These are phyloP conservation scores for Enteromius afrohamiltoni DNA, from an alignment of 2,797 vertebrate genomes.

Conservation along the genomic window DNA sequence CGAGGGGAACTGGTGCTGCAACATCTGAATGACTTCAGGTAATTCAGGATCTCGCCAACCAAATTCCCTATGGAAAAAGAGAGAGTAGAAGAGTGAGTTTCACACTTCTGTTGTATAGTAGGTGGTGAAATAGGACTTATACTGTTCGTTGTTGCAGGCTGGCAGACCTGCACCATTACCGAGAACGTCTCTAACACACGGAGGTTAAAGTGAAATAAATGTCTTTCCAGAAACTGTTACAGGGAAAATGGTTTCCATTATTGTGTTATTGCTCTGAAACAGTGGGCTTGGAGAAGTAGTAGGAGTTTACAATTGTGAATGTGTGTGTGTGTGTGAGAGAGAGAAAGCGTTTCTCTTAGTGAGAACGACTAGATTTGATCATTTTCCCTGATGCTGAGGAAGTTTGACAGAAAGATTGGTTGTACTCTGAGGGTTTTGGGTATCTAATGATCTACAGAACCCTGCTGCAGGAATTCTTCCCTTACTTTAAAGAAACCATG, in stretches of 20 bases:
- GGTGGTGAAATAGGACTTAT: conserved; percentile 24
- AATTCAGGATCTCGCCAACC: conserved; percentile 99
- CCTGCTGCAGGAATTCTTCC: neutral
- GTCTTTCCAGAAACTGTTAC: conserved; percentile 68
- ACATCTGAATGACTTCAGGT: conserved; percentile 99
- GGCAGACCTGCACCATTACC: conserved; percentile 32
- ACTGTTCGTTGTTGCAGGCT: neutral
- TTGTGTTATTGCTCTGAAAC: conserved; percentile 74
- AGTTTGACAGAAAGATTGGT: conserved; percentile 55
- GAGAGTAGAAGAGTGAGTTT: conserved; percentile 37
- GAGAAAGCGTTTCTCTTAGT: neutral
- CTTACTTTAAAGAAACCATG: neutral
- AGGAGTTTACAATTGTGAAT: conserved; percentile 49
- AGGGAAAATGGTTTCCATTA: conserved; percentile 70
- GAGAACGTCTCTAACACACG: conserved; percentile 47
- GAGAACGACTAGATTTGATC: conserved; percentile 35
- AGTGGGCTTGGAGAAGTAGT: conserved; percentile 57
- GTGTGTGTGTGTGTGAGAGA: neutral
- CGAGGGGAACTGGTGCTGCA: conserved; percentile 98
- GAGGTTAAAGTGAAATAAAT: conserved; percentile 74
- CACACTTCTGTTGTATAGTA: conserved; percentile 11
- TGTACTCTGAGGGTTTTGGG: conserved; percentile 63
- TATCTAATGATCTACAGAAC: conserved; percentile 40
- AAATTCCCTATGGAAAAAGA: conserved; percentile 86
- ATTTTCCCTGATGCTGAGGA: conserved; percentile 57